Evolutionary conservation across 2,888 invertebrate species (phyloP), one percentile per base, ranked within the genome.

Genomic region (Artemia sinica): DNA sequence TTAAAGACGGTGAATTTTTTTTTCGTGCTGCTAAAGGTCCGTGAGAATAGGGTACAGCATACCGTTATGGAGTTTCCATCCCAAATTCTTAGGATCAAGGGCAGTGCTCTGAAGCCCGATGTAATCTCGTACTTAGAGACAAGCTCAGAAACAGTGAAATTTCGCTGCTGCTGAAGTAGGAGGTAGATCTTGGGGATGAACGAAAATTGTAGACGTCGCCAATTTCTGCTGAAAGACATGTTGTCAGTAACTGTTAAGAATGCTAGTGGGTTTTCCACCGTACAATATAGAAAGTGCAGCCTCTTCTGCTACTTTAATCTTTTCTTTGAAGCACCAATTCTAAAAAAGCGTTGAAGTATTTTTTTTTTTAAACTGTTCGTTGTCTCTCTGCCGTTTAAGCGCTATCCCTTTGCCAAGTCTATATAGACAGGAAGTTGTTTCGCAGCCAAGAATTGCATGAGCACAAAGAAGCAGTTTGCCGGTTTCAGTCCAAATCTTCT

Each of bases 101-200:
- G 52, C 52, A 51, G 52, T 51, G 52, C 52, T 51, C 52, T 51
- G 52, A 51, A 51, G 52, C 52, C 52, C n/a, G n/a, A n/a, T n/a
- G n/a, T n/a, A n/a, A n/a, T n/a, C n/a, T n/a, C 52, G 52, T 51
- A 51, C 52, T 51, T 51, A n/a, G n/a, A 51, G 52, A 51, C n/a
- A 51, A n/a, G 52, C n/a, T 11, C 11, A n/a, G n/a, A 11, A n/a
- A n/a, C 11, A 11, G 52, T 11, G n/a, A 51, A n/a, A n/a, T n/a
- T n/a, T n/a, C n/a, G n/a, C n/a, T n/a, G n/a, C n/a, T n/a, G n/a
- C n/a, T n/a, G n/a, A n/a, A n/a, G n/a, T n/a, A n/a, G n/a, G n/a
- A n/a, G n/a, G n/a, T n/a, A n/a, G n/a, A n/a, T n/a, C n/a, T n/a
- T n/a, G n/a, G n/a, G n/a, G n/a, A n/a, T n/a, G n/a, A n/a, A n/a